phyloP scores from a whole-genome alignment of 2,797 vertebrate genomes.

The Peromyscus nudipes region DNA sequence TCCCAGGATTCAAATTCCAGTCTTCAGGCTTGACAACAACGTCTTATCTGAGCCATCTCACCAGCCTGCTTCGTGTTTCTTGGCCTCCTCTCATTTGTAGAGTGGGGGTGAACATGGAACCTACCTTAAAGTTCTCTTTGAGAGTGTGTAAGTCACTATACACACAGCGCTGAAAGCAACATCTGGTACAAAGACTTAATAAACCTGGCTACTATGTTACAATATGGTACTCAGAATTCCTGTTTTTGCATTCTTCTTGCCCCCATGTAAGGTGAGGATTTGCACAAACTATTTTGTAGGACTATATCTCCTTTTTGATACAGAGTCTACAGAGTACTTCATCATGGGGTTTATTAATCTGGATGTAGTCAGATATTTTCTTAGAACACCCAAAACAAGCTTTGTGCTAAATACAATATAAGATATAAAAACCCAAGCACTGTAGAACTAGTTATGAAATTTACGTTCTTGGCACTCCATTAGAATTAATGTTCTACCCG shows the following conservation, averaged over 20 bases:
- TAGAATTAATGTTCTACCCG: neutral
- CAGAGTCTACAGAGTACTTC: neutral
- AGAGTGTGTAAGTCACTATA: neutral
- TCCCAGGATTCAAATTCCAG: neutral
- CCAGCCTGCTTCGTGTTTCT: neutral
- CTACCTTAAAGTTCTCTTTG: neutral
- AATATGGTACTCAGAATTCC: neutral
- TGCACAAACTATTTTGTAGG: neutral
- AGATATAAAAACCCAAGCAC: conserved; percentile 60
- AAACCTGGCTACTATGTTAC: neutral
- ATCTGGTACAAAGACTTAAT: neutral
- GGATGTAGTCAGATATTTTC: conserved; percentile 7
- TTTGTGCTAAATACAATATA: conserved; percentile 26
- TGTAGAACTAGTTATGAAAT: conserved; percentile 27
- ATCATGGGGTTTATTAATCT: neutral
- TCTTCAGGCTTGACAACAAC: neutral
- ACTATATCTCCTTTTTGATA: neutral
- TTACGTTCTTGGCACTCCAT: neutral
- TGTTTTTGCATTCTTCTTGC: neutral
- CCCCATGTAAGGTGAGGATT: neutral
- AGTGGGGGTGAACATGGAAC: neutral
- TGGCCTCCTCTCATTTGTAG: conserved; percentile 7
- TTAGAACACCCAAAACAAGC: neutral
- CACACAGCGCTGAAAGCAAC: neutral
- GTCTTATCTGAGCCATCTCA: neutral